Evolutionary conservation across 2,888 invertebrate species (phyloP), one percentile per base, ranked within the genome.

Genomic region (Cerastoderma edule): DNA sequence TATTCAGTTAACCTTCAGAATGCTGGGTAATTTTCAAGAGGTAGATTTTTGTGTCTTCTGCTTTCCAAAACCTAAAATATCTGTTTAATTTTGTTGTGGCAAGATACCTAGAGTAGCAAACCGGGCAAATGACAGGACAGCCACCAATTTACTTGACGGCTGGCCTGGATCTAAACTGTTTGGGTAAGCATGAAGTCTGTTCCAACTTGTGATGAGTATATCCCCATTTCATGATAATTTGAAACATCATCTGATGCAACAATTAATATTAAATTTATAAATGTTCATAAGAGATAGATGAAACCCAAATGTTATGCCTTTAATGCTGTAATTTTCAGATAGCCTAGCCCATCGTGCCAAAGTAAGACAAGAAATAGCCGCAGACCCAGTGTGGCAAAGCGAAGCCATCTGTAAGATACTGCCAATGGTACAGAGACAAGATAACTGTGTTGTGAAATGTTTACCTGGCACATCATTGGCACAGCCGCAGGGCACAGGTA

Each of bases 371-470:
- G 16, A 3, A 22, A 28, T 66, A 53, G 66, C 19, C 16, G 2
- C 66, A n/a, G 50, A 66, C 39, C 6, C 30, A 53, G 30, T 22
- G 6, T 66, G 66, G 66, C 33, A 48, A 22, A 24, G 30, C 19
- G 50, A 66, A 2, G 50, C 53, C 30, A 66, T 66, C 32, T 53
- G 66, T 33, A 66, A 66, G 22, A 50, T 66, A 8, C 53, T 66
- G 10, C 66, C 66, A 0, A 53, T 53, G 50, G 3, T 50, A 16
- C 33, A 30, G 24, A 66, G 66, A 33, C 66, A 66, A n/a, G 66
- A 66, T 22, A 66, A 66, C 13, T 50, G 50, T 66, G 33, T 66
- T 1, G 66, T 66, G 32, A 66, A 50, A 50, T 66, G 66, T 50
- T 53, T 66, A 50, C 66, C 66, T 13, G 66, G 66, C 6, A 66